These are phyloP conservation scores for Lasiommata megera DNA, from an alignment of 2,888 invertebrate genomes.

Conservation along the genomic window DNA sequence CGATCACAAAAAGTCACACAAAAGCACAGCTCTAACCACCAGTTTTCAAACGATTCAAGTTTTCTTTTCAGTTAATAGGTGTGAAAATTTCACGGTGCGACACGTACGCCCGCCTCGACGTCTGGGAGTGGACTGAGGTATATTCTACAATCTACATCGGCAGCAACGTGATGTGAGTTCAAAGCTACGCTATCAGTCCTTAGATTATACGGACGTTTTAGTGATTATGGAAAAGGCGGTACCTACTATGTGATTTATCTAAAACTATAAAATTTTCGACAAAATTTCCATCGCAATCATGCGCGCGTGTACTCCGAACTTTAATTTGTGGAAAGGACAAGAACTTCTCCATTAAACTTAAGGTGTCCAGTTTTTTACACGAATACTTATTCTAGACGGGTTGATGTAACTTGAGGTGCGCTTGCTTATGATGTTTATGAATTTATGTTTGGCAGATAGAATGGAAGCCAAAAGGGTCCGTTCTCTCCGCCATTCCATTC, in stretches of 20 bases:
- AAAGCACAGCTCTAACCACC: slow-evolving; percentile 22
- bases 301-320: too few relatives aligned
- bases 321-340: too few relatives aligned
- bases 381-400: too few relatives aligned
- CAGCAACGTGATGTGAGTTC: slow-evolving; percentile 33
- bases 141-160: background rate
- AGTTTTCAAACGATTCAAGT: slow-evolving; percentile 26
- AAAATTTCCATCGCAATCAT: too few relatives aligned
- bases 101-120: slow-evolving; percentile 31
- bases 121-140: slow-evolving; percentile 34
- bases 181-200: slow-evolving; percentile 41
- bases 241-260: background rate
- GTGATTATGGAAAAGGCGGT: slow-evolving; percentile 23
- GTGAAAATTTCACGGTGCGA: slow-evolving; percentile 29
- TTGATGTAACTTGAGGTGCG: too few relatives aligned
- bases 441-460: too few relatives aligned
- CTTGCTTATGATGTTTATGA: too few relatives aligned
- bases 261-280: too few relatives aligned
- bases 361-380: too few relatives aligned
- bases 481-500: too few relatives aligned
- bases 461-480: too few relatives aligned
- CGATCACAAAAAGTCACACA: slow-evolving; percentile 30
- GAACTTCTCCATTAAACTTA: too few relatives aligned
- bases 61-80: slow-evolving; percentile 17
- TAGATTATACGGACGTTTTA: slow-evolving; percentile 30